Base-by-base conservation (phyloP, 2,797 vertebrate species). In the Alcedo quadribrachys region DNA sequence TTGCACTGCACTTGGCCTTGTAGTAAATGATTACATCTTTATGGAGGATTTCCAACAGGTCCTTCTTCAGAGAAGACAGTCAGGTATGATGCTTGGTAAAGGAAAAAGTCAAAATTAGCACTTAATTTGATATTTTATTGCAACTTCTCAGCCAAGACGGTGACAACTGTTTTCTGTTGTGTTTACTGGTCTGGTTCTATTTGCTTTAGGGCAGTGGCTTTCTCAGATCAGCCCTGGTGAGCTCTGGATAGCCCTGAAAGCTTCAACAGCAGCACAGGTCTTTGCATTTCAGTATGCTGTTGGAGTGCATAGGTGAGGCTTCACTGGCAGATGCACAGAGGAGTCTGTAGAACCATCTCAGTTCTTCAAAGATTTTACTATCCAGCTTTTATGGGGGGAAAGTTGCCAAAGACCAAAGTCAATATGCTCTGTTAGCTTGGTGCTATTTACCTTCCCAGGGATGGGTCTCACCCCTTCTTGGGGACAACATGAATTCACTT, bases 301-400 rank as follows among this genome's bases (percentile, higher is more conserved):
- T 53, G 55, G 37, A 79, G 8, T 15, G 20, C 19, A 1, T 24
- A 10, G 20, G 27, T 57, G 25, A 57, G 20, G 10, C 18, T 89
- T 65, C 2, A 2, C 45, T 2, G 2, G 42, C 15, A 28, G 32
- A 28, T 0, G 0, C n/a, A 28, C 15, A 6, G n/a, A 8, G 24
- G 33, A 63, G 9, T 4, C 66, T 57, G 11, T 16, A 54, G n/a
- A 85, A 63, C 35, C 40, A 7, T 46, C 21, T 71, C 30, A 9
- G 46, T 77, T 61, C 66, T 71, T 37, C 24, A 57, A 75, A 40
- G 62, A 69, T 24, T 89, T 85, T 15, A 40, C 20, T 3, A 80
- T 43, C 17, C 25, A 67, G 14, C 73, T 83, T 10, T 37, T 57
- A 28, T 14, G 7, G 5, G 5, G 3, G 1, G 4, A 63, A 57